Base-by-base conservation (phyloP, 2,797 vertebrate species). In the Ceyx erithaca region DNA sequence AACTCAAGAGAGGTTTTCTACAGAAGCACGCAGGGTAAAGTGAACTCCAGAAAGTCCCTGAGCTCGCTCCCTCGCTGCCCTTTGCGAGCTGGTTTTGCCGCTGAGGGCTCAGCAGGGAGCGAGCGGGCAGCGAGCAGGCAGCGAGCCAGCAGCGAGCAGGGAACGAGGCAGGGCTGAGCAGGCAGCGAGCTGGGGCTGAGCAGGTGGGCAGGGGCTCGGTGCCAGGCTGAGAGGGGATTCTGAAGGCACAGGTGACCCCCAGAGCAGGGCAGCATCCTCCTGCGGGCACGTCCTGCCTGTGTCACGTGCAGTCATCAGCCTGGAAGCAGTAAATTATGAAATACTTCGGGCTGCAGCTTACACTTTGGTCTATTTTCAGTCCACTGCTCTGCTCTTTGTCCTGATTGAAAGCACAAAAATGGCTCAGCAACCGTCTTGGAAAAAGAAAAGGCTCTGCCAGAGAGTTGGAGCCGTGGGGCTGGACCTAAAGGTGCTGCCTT, bases 361-460 rank as follows among this genome's bases (percentile, higher is more conserved):
- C 86, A 69, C 89, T 92, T 75, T 55, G 93, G 76, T 90, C 89
- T 93, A 40, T 95, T 95, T 95, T 94, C 92, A 93, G 63, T 43
- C 85, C 31, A 3, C 46, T 48, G 58, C 86, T 82, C 79, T 90
- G 76, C 69, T 87, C 93, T 92, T 93, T 92, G 92, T 80, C 69
- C 92, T 30, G 79, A 35, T 94, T 94, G 90, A 71, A 89, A 62
- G 85, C 46, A 48, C 81, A 0, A 48, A 75, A 91, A 71, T 23
- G 49, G 75, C 80, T 80, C 79, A 35, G 57, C 37, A 41, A 9
- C 43, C 67, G 37, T 54, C 78, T 62, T 6, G 33, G 59, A 67
- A 30, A 66, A 80, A 28, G 23, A 15, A 37, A 69, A 61, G 37
- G 16, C 69, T 13, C 49, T 30, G 40, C 63, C 1, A 4, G 58